Evolutionary conservation across 2,888 invertebrate genomes (phyloP).

Genomic region (Mechanitis messenoides): DNA sequence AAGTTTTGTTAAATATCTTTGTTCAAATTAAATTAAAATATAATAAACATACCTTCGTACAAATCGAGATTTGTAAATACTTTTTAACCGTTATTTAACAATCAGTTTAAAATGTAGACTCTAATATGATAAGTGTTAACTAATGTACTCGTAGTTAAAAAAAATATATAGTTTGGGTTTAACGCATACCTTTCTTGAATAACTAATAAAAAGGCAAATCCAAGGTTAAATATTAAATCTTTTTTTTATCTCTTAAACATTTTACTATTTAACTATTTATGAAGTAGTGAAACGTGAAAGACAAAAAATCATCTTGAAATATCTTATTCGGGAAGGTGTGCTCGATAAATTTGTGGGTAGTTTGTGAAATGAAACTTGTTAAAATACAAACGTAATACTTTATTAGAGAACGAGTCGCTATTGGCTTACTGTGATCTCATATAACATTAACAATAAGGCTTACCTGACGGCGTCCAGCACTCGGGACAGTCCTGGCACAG

Average conservation of each 20-base stretch:
- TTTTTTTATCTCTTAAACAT: not conserved
- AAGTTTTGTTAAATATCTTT: no score
- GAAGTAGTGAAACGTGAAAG: conserved; percentile 17
- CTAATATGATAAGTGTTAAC: not conserved
- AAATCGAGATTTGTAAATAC: no score
- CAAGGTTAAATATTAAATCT: not conserved
- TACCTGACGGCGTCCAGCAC: conserved; percentile 80
- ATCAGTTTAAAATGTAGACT: not conserved
- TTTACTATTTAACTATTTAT: not conserved
- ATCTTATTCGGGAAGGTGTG: conserved; percentile 22
- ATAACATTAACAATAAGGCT: conserved; percentile 42
- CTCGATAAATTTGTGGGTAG: conserved; percentile 22
- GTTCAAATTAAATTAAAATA: no score
- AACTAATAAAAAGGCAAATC: not conserved
- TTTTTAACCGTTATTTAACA: not conserved
- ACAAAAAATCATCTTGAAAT: conserved; percentile 21
- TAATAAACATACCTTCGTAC: no score
- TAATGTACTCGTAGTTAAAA: not conserved
- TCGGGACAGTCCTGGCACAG: conserved; percentile 79
- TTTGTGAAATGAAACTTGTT: conserved; percentile 20
- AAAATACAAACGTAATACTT: conserved; percentile 29
- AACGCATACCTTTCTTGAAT: not conserved
- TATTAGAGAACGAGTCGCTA: conserved; percentile 16
- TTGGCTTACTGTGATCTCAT: not conserved
- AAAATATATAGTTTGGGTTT: no score